A percentile compares a stretch with the other conserved stretches of the same genome.
These are phyloP conservation scores for Cepaea nemoralis DNA, from an alignment of 1,140 invertebrate genomes.

Conservation along the genomic window DNA sequence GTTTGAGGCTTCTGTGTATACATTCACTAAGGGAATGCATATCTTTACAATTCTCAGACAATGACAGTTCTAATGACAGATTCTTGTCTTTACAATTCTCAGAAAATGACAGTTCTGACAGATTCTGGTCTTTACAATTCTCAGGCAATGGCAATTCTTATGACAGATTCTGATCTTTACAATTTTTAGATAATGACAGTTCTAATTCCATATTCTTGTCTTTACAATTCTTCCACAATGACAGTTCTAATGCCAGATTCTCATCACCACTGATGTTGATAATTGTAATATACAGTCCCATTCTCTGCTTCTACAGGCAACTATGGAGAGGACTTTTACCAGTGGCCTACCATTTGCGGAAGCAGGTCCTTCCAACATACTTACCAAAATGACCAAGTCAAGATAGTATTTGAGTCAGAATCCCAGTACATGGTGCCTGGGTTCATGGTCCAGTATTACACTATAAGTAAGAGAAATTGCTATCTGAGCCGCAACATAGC, in stretches of 20 bases:
- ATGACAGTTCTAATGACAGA: too few relatives aligned
- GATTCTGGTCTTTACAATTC: too few relatives aligned
- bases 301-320: background rate
- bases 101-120: too few relatives aligned
- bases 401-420: background rate
- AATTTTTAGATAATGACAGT: background rate
- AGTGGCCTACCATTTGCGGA: background rate
- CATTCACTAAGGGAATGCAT: too few relatives aligned
- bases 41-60: too few relatives aligned
- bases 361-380: background rate
- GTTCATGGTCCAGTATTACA: background rate
- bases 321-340: background rate
- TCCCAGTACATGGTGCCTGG: background rate
- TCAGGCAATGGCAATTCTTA: too few relatives aligned
- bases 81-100: too few relatives aligned
- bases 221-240: too few relatives aligned
- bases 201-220: background rate
- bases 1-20: too few relatives aligned
- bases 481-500: too few relatives aligned
- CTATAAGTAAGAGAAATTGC: background rate
- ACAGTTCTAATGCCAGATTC: too few relatives aligned
- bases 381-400: background rate
- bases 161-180: background rate
- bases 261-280: background rate
- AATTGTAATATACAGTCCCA: background rate